Conservation (phyloP, 2,888 invertebrate species). For the Clistopyga incitator region DNA sequence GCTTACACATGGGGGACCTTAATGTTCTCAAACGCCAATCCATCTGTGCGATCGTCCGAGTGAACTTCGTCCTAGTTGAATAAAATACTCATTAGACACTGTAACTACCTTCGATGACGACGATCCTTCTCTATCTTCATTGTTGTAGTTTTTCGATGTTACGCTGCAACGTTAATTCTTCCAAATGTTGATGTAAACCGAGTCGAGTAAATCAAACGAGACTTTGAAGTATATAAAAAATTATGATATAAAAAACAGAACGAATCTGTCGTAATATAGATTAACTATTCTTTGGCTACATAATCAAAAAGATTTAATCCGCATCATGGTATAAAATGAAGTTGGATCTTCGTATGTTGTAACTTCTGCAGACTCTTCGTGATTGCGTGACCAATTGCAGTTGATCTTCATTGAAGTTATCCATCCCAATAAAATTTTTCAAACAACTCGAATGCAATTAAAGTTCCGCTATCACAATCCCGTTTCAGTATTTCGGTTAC, state of each 20-base stretch:
- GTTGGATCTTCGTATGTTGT: conserved; percentile 18
- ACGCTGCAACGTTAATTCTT: conserved; percentile 32
- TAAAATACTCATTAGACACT: conserved; percentile 63
- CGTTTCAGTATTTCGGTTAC: not conserved
- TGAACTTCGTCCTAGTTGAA: conserved; percentile 66
- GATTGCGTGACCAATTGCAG: not conserved
- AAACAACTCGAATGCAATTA: not conserved
- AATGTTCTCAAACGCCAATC: conserved; percentile 68
- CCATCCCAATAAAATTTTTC: not conserved
- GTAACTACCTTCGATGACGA: conserved; percentile 9
- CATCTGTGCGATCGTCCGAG: conserved; percentile 69
- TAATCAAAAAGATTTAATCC: not conserved
- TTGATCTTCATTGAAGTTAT: not conserved
- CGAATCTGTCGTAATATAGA: not conserved
- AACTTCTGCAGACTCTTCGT: conserved; percentile 20
- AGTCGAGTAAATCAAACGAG: not conserved
- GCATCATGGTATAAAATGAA: not conserved
- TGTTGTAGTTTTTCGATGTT: conserved; percentile 37
- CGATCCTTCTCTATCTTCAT: conserved; percentile 40
- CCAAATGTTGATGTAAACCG: conserved; percentile 16
- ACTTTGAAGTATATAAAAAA: not conserved
- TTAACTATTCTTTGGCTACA: not conserved
- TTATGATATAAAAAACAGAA: too few relatives aligned
- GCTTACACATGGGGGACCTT: conserved; percentile 70
- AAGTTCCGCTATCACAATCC: not conserved